Base-by-base conservation (phyloP, 2,888 invertebrate species). In the Melanostoma scalare region DNA sequence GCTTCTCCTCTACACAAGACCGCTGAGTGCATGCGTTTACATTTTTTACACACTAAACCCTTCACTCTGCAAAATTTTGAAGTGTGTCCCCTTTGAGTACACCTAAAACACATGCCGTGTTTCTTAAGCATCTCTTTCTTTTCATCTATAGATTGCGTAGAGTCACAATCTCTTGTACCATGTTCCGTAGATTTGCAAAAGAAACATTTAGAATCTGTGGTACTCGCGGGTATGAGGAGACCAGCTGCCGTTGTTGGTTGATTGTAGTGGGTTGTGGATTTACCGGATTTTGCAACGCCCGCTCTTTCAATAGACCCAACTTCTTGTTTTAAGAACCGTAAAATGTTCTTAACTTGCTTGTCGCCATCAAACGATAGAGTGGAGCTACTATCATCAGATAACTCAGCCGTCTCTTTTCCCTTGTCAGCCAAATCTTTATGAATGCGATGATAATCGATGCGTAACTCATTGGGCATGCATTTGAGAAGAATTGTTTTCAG, bases 381-480 rank as follows among this genome's bases (percentile, higher is more conserved):
- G 3, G 48, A 58, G 1, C 40, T n/a, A 10, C 36, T 63, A 63
- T 50, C 50, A 38, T 31, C 30, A 3, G 35, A 6, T 3, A n/a
- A 46, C 10, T 46, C 46, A 46, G 46, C 46, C 46, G 46, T 20
- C 46, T 46, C 46, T 10, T 46, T 46, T 20, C 20, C 46, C 36
- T 36, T 20, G 4, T 48, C 44, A 35, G 36, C 9, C 30, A n/a
- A 30, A 6, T 48, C 31, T 35, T 38, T 63, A 10, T 63, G 38
- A 20, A 63, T 5, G 8, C 63, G 50, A 30, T 63, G 50, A 50
- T 36, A 63, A 9, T 63, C 50, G 3, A 50, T 63, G 4, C 63
- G 48, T 4, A 63, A 10, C 30, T 63, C 63, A 38, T 30, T 63
- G 3, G 63, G 63, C 63, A 63, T 63, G 50, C 63, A 63, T 50